Percentiles rank a stretch among this genome's conserved stretches.
Evolutionary conservation across 2,797 vertebrate genomes (phyloP).

Genomic region (Lepilemur ruficaudatus): DNA sequence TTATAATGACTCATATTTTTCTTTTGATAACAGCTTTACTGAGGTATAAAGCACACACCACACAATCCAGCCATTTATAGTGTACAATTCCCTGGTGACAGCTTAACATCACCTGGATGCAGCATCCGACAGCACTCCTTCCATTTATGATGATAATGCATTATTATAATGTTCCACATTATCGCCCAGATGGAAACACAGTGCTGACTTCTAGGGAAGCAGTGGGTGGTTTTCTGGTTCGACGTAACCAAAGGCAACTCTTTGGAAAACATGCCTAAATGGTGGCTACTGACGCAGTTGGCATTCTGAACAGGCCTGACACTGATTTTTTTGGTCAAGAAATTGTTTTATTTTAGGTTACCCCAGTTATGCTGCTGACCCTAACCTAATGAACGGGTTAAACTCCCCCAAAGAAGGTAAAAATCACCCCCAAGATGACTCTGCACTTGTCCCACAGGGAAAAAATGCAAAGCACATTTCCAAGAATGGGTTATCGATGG

Average conservation of each 20-base stretch:
- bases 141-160: rapidly evolving
- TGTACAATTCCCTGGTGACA: too few relatives aligned
- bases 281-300: background rate
- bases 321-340: background rate
- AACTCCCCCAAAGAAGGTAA: background rate
- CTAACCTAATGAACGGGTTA: background rate
- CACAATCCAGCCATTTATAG: background rate
- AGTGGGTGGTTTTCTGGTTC: background rate
- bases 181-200: rapidly evolving
- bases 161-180: background rate
- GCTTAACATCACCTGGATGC: background rate
- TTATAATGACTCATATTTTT: background rate
- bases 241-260: background rate
- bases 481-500: background rate
- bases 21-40: background rate
- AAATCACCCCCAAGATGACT: background rate
- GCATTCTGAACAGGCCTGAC: background rate
- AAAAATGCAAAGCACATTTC: background rate
- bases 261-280: background rate
- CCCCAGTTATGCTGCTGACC: background rate
- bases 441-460: background rate
- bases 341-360: background rate
- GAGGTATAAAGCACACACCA: background rate
- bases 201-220: background rate
- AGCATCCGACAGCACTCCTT: background rate